A percentile compares a stretch with the other conserved stretches of the same genome.
Evolutionary conservation across 1,140 invertebrate species (phyloP).

Genomic region (Apis mellifera): Amel_HAv3.1 CM009941.2:11101501-11102000

Average conservation of each 20-base stretch:
- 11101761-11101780: constrained; percentile 70
- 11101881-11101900: constrained; percentile 84
- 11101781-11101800: constrained; percentile 59
- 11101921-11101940: constrained; percentile 84
- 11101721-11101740: constrained; percentile 78
- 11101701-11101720: constrained; percentile 79
- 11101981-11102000: constrained; percentile 84
- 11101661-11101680: constrained; percentile 80
- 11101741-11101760: constrained; percentile 75
- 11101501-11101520: constrained; percentile 86
- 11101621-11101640: constrained; percentile 82
- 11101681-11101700: constrained; percentile 82
- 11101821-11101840: background rate
- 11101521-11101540: constrained; percentile 84
- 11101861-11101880: background rate
- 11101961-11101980: constrained; percentile 84
- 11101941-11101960: constrained; percentile 83
- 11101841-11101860: background rate
- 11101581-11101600: constrained; percentile 83
- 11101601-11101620: constrained; percentile 83
- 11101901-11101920: constrained; percentile 82
- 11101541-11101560: constrained; percentile 83
- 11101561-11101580: constrained; percentile 83
- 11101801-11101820: too few species aligned
- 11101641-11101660: constrained; percentile 73